A percentile compares a stretch with the other conserved stretches of the same genome.
These are phyloP conservation scores for Lepidurus couesii DNA, from an alignment of 1,140 invertebrate species.

Conservation along the genomic window DNA sequence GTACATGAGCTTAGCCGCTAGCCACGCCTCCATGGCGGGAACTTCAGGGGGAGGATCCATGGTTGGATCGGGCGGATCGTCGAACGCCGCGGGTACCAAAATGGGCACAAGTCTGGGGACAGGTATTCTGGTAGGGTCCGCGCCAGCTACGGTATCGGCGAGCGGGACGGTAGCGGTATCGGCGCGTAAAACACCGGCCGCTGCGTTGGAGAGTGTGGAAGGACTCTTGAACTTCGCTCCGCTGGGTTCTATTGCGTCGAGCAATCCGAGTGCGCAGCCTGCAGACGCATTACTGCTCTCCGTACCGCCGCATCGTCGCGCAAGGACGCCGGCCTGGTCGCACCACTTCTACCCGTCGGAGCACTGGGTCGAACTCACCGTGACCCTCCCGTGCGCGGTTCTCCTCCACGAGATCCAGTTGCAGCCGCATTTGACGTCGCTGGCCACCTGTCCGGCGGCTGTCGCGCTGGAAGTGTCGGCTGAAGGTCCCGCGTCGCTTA, in stretches of 20 bases:
- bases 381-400: conserved; percentile 82
- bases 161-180: neutral
- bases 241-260: conserved; percentile 68
- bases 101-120: neutral
- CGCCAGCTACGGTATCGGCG: neutral
- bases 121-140: conserved; percentile 16
- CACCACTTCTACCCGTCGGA: conserved; percentile 91
- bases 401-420: conserved; percentile 80
- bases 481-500: conserved; percentile 47
- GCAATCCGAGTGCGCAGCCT: conserved; percentile 76
- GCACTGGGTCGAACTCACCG: conserved; percentile 73
- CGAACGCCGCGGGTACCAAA: neutral
- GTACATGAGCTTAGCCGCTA: neutral
- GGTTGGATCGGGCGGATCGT: neutral
- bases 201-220: conserved; percentile 45
- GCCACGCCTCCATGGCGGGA: neutral
- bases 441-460: conserved; percentile 82
- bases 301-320: conserved; percentile 66
- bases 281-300: conserved; percentile 75
- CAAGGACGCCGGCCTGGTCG: conserved; percentile 80
- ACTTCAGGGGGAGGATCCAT: conserved; percentile 30
- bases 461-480: conserved; percentile 72
- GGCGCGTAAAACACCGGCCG: conserved; percentile 23
- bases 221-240: conserved; percentile 84
- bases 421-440: conserved; percentile 73